Percentiles rank a stretch among this genome's conserved stretches.
Evolutionary conservation across 2,113 vertebrate species (phyloP).

Genomic region (Cynopterus brachyotis): DNA sequence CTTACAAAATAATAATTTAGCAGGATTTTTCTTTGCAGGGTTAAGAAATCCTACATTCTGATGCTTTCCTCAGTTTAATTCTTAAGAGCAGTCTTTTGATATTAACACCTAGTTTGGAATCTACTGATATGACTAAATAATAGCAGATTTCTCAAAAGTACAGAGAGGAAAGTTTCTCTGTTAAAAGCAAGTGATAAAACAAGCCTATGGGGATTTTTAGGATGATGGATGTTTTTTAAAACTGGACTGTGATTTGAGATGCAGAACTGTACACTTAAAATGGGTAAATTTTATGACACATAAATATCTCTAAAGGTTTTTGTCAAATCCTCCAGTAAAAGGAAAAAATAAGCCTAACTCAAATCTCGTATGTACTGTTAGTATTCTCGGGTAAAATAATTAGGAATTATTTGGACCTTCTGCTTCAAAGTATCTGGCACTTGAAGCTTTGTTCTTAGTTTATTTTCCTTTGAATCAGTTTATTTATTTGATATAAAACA

Average conservation of each 20-base stretch:
- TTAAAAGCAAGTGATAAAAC: conserved; percentile 3
- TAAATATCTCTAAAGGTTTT: not conserved
- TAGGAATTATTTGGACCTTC: not conserved
- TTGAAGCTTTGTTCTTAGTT: not conserved
- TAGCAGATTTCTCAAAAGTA: not conserved
- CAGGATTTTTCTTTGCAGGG: not conserved
- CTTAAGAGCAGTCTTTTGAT: not conserved
- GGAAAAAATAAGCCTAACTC: not conserved
- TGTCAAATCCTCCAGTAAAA: not conserved
- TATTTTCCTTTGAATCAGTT: not conserved
- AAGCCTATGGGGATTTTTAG: not conserved
- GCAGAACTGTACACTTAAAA: not conserved
- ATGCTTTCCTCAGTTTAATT: not conserved
- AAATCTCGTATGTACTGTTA: not conserved
- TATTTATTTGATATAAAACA: not conserved
- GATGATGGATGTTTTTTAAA: not conserved
- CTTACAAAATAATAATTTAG: not conserved
- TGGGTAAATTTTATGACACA: not conserved
- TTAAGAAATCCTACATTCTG: not conserved
- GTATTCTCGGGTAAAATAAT: not conserved
- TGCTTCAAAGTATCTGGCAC: not conserved
- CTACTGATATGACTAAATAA: not conserved
- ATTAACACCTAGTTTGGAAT: not conserved
- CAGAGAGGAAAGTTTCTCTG: not conserved
- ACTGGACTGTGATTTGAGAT: not conserved